phyloP scores from a whole-genome alignment of 1,140 invertebrate species.

The Pogonomyrmex californicus region DNA sequence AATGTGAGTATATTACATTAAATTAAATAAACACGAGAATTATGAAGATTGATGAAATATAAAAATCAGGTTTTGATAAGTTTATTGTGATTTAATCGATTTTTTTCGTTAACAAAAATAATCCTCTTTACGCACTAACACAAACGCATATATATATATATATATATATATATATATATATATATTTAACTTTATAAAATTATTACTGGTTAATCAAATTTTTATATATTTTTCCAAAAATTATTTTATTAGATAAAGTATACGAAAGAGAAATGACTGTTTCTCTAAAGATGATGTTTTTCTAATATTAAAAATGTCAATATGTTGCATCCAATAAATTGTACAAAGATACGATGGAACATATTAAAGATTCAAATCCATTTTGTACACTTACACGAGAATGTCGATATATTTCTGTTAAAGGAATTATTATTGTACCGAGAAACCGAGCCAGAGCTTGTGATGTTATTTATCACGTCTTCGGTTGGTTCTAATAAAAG shows the following conservation, averaged over 20 bases:
- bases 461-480: slow-evolving; percentile 55
- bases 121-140: not conserved
- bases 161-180: no score
- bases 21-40: slow-evolving; percentile 7
- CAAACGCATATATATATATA: not conserved
- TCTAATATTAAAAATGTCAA: not conserved
- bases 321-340: not conserved
- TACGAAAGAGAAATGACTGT: no score
- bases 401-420: slow-evolving; percentile 50
- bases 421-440: slow-evolving; percentile 10
- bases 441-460: slow-evolving; percentile 30
- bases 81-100: not conserved
- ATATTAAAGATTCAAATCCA: slow-evolving; percentile 39
- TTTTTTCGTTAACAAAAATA: not conserved
- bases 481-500: slow-evolving; percentile 41
- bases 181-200: no score
- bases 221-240: slow-evolving; percentile 1
- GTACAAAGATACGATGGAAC: not conserved
- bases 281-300: not conserved
- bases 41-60: not conserved
- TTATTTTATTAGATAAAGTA: not conserved
- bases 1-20: not conserved
- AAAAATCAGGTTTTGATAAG: slow-evolving; percentile 1
- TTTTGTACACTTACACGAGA: not conserved
- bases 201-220: not conserved